A percentile compares a stretch with the other conserved stretches of the same genome.
Conservation (phyloP, 2,888 invertebrate species). For the Stegana nigrithorax region DNA sequence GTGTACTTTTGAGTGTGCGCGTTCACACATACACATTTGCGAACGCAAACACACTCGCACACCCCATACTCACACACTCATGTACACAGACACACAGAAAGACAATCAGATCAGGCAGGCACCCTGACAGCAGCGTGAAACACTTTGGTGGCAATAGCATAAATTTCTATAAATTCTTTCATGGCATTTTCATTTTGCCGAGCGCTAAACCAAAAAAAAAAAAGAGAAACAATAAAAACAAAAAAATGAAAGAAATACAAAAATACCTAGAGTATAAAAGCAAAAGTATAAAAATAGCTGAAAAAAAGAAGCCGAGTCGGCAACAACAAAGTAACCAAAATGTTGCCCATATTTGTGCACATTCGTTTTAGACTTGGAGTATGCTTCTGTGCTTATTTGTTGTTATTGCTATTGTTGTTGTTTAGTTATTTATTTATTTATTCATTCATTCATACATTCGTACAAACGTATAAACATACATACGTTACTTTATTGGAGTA, state of each 20-base stretch:
- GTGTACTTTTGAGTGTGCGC: conserved; percentile 47
- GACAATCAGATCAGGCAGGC: too few relatives aligned
- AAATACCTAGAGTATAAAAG: too few relatives aligned
- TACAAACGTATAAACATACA: background rate
- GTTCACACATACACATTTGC: too few relatives aligned
- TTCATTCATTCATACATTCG: conserved; percentile 49
- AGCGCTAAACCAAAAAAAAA: background rate
- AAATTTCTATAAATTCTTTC: conserved; percentile 61
- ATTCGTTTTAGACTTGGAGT: too few relatives aligned
- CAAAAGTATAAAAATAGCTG: too few relatives aligned
- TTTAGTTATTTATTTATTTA: conserved; percentile 51
- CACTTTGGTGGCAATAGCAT: conserved; percentile 24
- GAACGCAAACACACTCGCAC: too few relatives aligned
- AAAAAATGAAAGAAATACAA: too few relatives aligned
- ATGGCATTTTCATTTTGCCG: conserved; percentile 54
- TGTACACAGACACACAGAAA: too few relatives aligned
- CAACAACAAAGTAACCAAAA: too few relatives aligned
- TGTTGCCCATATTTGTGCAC: background rate
- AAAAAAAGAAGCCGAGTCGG: too few relatives aligned
- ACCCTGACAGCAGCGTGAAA: conserved; percentile 40
- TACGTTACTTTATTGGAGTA: conserved; percentile 25
- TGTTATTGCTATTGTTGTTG: conserved; percentile 4
- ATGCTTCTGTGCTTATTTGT: background rate
- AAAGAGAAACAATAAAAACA: background rate
- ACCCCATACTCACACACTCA: too few relatives aligned